Evolutionary conservation across 2,113 vertebrate genomes (phyloP).

Genomic region (Leucosticte australis): DNA sequence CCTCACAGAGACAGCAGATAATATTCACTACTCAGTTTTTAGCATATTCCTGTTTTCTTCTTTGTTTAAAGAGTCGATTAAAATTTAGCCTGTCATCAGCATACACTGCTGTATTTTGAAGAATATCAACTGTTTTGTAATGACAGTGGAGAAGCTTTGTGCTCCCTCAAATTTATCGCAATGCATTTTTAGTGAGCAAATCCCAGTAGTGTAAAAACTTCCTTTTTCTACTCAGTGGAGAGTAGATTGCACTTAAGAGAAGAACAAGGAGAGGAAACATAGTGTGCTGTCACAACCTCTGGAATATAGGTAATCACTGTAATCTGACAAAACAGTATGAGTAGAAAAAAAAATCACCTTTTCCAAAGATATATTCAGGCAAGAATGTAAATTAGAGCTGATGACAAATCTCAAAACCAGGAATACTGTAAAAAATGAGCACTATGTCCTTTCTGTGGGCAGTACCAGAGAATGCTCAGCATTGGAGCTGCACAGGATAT

Average conservation of each 20-base stretch:
- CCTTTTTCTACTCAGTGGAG: neutral
- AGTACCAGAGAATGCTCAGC: neutral
- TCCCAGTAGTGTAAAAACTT: neutral
- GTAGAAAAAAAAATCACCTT: neutral
- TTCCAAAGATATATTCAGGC: neutral
- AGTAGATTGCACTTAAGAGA: neutral
- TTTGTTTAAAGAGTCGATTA: neutral
- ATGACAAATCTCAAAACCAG: neutral
- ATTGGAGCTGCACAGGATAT: neutral
- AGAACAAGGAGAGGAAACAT: neutral
- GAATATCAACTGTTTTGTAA: neutral
- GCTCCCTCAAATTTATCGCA: neutral
- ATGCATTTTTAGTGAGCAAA: neutral
- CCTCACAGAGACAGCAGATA: neutral
- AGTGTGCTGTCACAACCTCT: neutral
- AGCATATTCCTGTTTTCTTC: neutral
- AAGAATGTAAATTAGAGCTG: neutral
- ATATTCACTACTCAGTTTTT: neutral
- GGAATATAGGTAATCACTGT: neutral
- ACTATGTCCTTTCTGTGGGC: neutral
- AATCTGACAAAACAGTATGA: neutral
- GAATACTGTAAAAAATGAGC: neutral
- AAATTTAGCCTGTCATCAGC: neutral
- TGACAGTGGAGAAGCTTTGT: neutral
- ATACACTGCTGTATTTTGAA: neutral